These are phyloP conservation scores for Bombyx mori DNA, from an alignment of 1,140 invertebrate species.

Conservation along the genomic window ASM3026992v2 NC_085113.1:4939001-4939500, in stretches of 20 bases:
- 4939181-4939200: conserved; percentile 31
- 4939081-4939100: conserved; percentile 65
- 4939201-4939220: conserved; percentile 16
- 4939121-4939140: conserved; percentile 18
- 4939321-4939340: conserved; percentile 64
- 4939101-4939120: conserved; percentile 32
- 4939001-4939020: conserved; percentile 57
- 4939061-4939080: conserved; percentile 70
- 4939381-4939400: conserved; percentile 44
- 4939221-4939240: conserved; percentile 37
- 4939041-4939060: conserved; percentile 71
- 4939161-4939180: conserved; percentile 13
- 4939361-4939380: conserved; percentile 48
- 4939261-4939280: conserved; percentile 52
- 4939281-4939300: conserved; percentile 19
- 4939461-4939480: conserved; percentile 37
- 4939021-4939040: conserved; percentile 67
- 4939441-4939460: conserved; percentile 27
- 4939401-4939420: conserved; percentile 20
- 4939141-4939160: conserved; percentile 19
- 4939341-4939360: conserved; percentile 52
- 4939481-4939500: conserved; percentile 46
- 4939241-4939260: conserved; percentile 34
- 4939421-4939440: conserved; percentile 5
- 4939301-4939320: conserved; percentile 59